Evolutionary conservation across 2,113 vertebrate species (phyloP).

Genomic region (Pterocles orientalis): DNA sequence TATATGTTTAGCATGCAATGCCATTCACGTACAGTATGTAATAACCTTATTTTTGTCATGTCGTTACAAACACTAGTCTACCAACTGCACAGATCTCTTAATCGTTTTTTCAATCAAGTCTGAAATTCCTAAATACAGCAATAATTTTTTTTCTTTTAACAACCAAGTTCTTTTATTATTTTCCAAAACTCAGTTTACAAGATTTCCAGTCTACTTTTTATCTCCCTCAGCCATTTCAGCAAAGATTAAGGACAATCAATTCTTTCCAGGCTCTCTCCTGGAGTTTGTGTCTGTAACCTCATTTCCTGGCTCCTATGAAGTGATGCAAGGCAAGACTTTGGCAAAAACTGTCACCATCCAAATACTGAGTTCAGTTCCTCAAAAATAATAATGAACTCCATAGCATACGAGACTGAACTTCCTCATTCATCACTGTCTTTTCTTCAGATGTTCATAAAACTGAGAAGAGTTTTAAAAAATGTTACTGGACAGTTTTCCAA

Average conservation of each 20-base stretch:
- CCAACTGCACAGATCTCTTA: background rate
- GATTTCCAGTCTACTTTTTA: conserved; percentile 32
- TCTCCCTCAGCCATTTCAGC: conserved; percentile 29
- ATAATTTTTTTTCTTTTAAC: background rate
- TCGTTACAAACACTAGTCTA: background rate
- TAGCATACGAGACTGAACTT: background rate
- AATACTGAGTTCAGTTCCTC: background rate
- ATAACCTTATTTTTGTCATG: background rate
- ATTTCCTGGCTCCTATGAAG: conserved; percentile 51
- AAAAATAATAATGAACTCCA: background rate
- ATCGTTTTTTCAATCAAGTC: background rate
- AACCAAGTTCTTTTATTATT: background rate
- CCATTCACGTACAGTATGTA: background rate
- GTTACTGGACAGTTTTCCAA: background rate
- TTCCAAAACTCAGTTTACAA: conserved; percentile 33
- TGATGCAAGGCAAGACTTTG: background rate
- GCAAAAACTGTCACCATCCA: conserved; percentile 21
- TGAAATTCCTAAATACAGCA: background rate
- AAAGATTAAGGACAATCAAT: conserved; percentile 41
- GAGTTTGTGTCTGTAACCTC: conserved; percentile 41
- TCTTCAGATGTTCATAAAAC: background rate
- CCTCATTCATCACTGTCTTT: background rate
- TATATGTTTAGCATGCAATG: background rate
- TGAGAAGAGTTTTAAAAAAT: background rate
- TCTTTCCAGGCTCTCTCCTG: conserved; percentile 40